Evolutionary conservation across 2,888 invertebrate species (phyloP).

Genomic region (Marasmarcha lunaedactyla): DNA sequence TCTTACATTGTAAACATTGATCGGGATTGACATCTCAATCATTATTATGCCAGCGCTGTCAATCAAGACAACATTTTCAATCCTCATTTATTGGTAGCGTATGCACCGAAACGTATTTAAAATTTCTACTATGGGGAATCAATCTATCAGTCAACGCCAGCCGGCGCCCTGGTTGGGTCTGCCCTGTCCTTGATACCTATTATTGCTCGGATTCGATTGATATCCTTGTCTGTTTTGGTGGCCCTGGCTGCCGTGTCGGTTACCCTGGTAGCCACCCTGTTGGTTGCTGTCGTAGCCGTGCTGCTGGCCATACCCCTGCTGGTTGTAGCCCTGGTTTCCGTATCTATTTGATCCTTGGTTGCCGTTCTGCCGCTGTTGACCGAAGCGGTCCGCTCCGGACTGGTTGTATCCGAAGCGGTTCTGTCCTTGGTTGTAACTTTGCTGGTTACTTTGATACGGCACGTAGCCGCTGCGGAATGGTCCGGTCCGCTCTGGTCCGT

Average conservation of each 20-base stretch:
- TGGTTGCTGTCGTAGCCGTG: slow-evolving; percentile 10
- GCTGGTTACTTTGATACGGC: slow-evolving; percentile 17
- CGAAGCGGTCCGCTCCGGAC: slow-evolving; percentile 9
- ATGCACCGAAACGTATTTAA: too few species aligned
- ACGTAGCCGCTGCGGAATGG: slow-evolving; percentile 49
- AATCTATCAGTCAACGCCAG: slow-evolving; percentile 9
- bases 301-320: slow-evolving; percentile 6
- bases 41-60: too few species aligned
- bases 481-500: too few species aligned
- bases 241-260: slow-evolving; percentile 10
- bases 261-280: slow-evolving; percentile 9
- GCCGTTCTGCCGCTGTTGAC: slow-evolving; percentile 9
- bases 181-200: slow-evolving; percentile 16
- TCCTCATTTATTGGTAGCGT: too few species aligned
- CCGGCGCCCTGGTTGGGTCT: slow-evolving; percentile 12
- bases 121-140: too few species aligned
- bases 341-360: slow-evolving; percentile 14
- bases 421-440: slow-evolving; percentile 18
- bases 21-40: too few species aligned
- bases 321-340: slow-evolving; percentile 13
- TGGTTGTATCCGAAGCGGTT: slow-evolving; percentile 19
- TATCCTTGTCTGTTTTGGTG: slow-evolving; percentile 16
- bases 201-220: slow-evolving; percentile 12
- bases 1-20: too few species aligned
- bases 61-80: too few species aligned